Percentiles rank a stretch among this genome's conserved stretches.
Evolutionary conservation across 1,140 invertebrate genomes (phyloP).

Genomic region (Drosophila sturtevanti): DNA sequence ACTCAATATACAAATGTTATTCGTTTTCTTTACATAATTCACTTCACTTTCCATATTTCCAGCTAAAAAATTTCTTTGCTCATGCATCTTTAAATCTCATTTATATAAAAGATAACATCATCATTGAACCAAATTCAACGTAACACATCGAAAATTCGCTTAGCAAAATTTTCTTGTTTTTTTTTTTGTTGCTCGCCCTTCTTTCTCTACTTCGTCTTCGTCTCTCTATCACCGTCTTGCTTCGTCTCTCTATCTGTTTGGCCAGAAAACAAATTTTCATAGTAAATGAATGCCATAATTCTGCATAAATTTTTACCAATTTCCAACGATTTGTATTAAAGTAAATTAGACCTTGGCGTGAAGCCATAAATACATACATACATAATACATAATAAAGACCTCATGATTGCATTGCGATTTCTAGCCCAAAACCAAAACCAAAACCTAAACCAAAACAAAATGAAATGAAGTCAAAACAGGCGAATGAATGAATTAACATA

Average conservation of each 20-base stretch:
- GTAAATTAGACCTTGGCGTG: constrained; percentile 38
- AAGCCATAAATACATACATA: constrained; percentile 39
- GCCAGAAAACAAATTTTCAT: neutral
- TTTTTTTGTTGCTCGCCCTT: too few species aligned
- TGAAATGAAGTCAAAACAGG: neutral
- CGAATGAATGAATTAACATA: constrained; percentile 57
- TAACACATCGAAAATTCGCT: neutral
- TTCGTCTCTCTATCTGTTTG: neutral
- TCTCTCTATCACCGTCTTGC: neutral
- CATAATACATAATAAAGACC: constrained; percentile 9
- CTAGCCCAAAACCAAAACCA: neutral
- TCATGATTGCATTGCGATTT: constrained; percentile 43
- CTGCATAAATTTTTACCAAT: constrained; percentile 37
- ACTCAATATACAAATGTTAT: neutral
- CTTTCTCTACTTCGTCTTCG: neutral
- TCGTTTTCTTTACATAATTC: neutral
- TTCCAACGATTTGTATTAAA: constrained; percentile 30
- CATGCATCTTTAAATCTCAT: constrained; percentile 10
- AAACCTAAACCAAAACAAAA: constrained; percentile 23
- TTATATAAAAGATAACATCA: neutral
- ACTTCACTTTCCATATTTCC: neutral
- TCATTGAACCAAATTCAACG: neutral
- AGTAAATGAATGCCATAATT: constrained; percentile 33
- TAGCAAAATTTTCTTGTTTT: neutral
- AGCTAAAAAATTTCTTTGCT: constrained; percentile 4